Percentiles rank a stretch among this genome's conserved stretches.
Evolutionary conservation across 2,113 vertebrate species (phyloP).

Genomic region (Mystacornis crossleyi): DNA sequence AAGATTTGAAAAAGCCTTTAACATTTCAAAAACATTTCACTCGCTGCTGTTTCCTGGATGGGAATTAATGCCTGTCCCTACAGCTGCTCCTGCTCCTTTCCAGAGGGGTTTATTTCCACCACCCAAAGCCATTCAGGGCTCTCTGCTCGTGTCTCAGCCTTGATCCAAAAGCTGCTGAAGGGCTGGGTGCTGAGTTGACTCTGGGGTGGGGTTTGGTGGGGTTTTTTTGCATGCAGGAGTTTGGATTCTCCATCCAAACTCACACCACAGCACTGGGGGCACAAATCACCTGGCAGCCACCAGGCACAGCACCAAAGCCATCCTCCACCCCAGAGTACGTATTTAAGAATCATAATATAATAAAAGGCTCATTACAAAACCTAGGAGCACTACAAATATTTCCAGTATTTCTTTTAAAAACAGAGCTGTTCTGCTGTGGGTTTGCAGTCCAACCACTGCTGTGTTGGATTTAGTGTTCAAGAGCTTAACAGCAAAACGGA

Average conservation of each 20-base stretch:
- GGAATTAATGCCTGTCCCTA: background rate
- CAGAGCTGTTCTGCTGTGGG: background rate
- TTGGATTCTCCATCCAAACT: background rate
- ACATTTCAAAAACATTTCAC: background rate
- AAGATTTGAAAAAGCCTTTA: background rate
- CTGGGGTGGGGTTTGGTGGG: background rate
- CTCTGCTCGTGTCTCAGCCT: background rate
- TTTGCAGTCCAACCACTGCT: background rate
- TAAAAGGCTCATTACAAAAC: conserved; percentile 37
- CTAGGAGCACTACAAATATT: conserved; percentile 22
- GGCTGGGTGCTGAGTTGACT: background rate
- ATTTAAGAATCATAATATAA: background rate
- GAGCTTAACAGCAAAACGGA: background rate
- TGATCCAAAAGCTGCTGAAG: background rate
- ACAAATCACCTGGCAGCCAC: background rate
- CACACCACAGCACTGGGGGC: background rate
- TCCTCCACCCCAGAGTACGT: background rate
- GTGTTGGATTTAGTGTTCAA: background rate
- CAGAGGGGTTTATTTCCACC: background rate
- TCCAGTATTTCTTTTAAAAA: conserved; percentile 37
- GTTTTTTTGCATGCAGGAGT: background rate
- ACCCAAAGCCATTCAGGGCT: background rate
- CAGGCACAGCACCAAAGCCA: background rate
- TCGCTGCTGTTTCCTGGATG: background rate
- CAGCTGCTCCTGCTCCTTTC: background rate